Evolutionary conservation across 2,113 vertebrate species (phyloP).

Genomic region (Rana temporaria): DNA sequence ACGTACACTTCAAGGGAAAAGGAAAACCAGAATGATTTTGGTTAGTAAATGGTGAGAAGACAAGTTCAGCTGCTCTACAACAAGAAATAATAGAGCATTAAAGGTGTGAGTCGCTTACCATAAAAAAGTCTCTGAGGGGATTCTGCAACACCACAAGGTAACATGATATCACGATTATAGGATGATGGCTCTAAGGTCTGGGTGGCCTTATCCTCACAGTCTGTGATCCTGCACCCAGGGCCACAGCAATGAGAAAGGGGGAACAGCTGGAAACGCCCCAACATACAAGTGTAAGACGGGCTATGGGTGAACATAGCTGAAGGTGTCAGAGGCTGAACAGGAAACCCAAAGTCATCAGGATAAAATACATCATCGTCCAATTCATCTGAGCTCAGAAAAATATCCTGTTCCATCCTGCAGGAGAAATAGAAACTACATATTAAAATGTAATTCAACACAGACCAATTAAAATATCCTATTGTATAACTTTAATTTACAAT

Average conservation of each 20-base stretch:
- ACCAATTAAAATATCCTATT: too few relatives aligned
- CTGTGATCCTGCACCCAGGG: constrained; percentile 74
- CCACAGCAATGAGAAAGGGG: constrained; percentile 81
- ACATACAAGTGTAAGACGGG: constrained; percentile 75
- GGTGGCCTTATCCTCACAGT: constrained; percentile 82
- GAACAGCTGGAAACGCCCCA: constrained; percentile 78
- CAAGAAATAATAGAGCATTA: neutral
- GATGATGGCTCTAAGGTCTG: constrained; percentile 81
- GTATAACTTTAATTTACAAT: too few relatives aligned
- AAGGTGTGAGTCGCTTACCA: constrained; percentile 69
- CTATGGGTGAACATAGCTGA: constrained; percentile 77
- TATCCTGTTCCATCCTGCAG: constrained; percentile 72
- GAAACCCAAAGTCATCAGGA: constrained; percentile 76
- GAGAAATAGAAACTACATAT: neutral
- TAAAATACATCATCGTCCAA: constrained; percentile 84
- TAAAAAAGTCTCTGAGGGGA: constrained; percentile 83
- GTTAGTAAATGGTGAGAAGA: too few relatives aligned
- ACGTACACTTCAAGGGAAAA: too few relatives aligned
- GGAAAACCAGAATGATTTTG: too few relatives aligned
- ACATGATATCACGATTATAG: constrained; percentile 80
- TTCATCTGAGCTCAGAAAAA: constrained; percentile 72
- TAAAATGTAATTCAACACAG: too few relatives aligned
- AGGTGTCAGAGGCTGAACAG: constrained; percentile 75
- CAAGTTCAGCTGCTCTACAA: too few relatives aligned
- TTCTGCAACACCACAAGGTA: constrained; percentile 82